Conservation (phyloP, 2,113 vertebrate species). For the Xiphias gladius region DNA sequence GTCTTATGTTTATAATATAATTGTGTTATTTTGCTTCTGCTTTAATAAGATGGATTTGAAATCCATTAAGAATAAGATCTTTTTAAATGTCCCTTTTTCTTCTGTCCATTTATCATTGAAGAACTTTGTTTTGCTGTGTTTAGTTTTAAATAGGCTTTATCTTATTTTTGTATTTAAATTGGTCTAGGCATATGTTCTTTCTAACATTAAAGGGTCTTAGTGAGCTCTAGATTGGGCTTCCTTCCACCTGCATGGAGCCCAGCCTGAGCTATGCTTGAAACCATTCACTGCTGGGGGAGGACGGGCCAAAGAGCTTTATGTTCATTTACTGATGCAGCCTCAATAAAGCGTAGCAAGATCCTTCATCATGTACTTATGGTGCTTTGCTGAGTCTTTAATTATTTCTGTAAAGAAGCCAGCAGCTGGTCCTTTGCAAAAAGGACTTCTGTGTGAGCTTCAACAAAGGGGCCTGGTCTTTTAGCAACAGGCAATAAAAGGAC, state of each 20-base stretch:
- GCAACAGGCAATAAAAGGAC: conserved; percentile 64
- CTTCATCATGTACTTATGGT: conserved; percentile 67
- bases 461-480: conserved; percentile 50
- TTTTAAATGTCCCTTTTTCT: too few relatives aligned
- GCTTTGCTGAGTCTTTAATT: conserved; percentile 71
- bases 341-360: conserved; percentile 61
- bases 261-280: background rate
- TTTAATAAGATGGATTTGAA: background rate
- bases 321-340: conserved; percentile 65
- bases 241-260: conserved; percentile 5
- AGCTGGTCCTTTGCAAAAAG: conserved; percentile 66
- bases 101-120: too few relatives aligned
- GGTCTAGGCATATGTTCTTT: too few relatives aligned
- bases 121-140: background rate
- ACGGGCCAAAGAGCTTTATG: conserved; percentile 20
- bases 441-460: conserved; percentile 51
- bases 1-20: background rate
- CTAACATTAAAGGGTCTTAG: background rate
- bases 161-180: background rate
- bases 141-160: background rate
- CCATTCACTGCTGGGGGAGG: background rate
- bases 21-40: background rate
- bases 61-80: too few relatives aligned
- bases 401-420: conserved; percentile 62
- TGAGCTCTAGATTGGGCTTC: background rate